Conservation (phyloP, 2,113 vertebrate genomes). For the Trichechus manatus region DNA sequence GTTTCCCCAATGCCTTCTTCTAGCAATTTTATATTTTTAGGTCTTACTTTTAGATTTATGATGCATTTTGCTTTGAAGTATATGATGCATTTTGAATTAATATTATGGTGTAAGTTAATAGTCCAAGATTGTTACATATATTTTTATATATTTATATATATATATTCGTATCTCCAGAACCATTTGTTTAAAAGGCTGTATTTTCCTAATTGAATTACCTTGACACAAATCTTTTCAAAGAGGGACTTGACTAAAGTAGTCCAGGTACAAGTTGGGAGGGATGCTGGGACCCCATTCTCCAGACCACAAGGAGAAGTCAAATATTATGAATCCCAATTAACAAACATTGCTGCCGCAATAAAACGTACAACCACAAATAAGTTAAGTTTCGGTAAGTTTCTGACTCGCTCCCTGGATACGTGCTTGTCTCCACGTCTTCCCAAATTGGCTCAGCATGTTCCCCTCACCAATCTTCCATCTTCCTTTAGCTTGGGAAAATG, state of each 20-base stretch:
- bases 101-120: no score
- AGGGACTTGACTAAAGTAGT: neutral
- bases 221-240: neutral
- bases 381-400: no score
- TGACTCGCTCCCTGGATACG: neutral
- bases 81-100: no score
- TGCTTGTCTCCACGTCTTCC: neutral
- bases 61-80: no score
- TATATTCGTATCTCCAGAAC: no score
- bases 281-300: neutral
- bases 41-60: no score
- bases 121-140: no score
- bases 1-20: no score
- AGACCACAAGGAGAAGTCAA: conserved; percentile 33
- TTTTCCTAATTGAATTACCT: no score
- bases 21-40: no score
- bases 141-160: no score
- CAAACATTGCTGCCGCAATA: neutral
- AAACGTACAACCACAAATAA: neutral
- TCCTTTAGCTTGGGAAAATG: neutral
- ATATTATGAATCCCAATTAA: neutral
- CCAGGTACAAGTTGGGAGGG: neutral
- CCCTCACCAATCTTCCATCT: neutral
- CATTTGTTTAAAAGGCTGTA: no score
- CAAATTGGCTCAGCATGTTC: neutral